Base-by-base conservation (phyloP, 2,113 vertebrate genomes). In the Benitochromis conjunctus region DNA sequence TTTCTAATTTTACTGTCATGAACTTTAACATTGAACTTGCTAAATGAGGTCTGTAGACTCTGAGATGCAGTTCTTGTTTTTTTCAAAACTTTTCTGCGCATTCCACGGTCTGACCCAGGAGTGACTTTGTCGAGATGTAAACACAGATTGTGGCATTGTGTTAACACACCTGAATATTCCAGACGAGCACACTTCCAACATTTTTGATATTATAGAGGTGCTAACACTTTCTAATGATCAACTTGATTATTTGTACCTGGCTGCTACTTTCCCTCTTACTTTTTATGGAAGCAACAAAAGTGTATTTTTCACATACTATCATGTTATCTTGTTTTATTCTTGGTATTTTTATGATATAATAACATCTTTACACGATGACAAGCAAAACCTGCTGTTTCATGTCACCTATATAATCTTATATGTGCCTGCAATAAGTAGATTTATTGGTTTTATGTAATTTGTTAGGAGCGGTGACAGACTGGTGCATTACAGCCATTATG, bases 401-500 rank as follows among this genome's bases (percentile, higher is more conserved):
- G 9, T 48, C 41, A 74, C 41, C 6, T 74, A 48, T 48, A 48
- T 1, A 74, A 74, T 26, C 69, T 51, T 76, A 76, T 51, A 53
- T 76, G 46, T 53, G 46, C 51, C 26, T 76, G 24, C 43, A 51
- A 46, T 51, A 7, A 31, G 41, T 51, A 12, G 3, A 29, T 41
- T 7, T 26, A n/a, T 58, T 43, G 5, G 6, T n/a, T 80, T 58
- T 60, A 43, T 48, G 24, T 58, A 48, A 60, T 31, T 48, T 46
- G 38, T 62, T 60, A 43, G 2, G 71, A 34, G 26, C 26, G 4
- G 3, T 76, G 71, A 48, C 41, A 81, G 81, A 31, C 86, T 55
- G 78, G 7, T 82, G 83, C 29, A 9, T 31, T 80, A 84, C 71
- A 76, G 7, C 78, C 86, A 31, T 89, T 81, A 29, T 81, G 34